These are phyloP conservation scores for Gephyroberyx darwinii DNA, from an alignment of 2,797 vertebrate species.

Conservation along the genomic window DNA sequence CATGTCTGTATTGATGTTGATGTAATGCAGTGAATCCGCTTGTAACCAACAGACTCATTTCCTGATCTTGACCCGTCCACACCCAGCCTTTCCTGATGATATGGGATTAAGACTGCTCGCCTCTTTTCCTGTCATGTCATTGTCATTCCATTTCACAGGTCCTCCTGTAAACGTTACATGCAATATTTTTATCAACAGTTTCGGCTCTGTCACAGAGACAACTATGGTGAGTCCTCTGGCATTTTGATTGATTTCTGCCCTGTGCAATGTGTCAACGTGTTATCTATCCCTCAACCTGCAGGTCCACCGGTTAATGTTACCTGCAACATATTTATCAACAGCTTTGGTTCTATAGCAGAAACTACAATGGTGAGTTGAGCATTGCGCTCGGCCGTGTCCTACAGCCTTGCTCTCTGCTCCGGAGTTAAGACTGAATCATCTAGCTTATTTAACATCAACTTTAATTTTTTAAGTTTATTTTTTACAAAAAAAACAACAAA, in stretches of 20 bases:
- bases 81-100: constrained; percentile 40
- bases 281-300: constrained; percentile 95
- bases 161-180: constrained; percentile 97
- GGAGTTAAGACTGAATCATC: constrained; percentile 49
- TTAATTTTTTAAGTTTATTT: neutral
- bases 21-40: constrained; percentile 33
- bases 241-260: constrained; percentile 79
- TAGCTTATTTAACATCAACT: constrained; percentile 31
- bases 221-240: constrained; percentile 93
- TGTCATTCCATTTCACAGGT: constrained; percentile 94
- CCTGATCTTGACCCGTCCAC: constrained; percentile 18
- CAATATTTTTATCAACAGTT: constrained; percentile 99
- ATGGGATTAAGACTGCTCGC: constrained; percentile 43
- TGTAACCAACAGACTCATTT: constrained; percentile 20
- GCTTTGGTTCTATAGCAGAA: constrained; percentile 99
- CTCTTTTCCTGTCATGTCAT: constrained; percentile 71
- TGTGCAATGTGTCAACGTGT: constrained; percentile 89
- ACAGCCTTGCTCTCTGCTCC: constrained; percentile 49
- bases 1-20: constrained; percentile 43
- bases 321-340: constrained; percentile 99
- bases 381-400: constrained; percentile 78
- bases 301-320: constrained; percentile 99
- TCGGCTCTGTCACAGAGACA: constrained; percentile 96
- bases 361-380: constrained; percentile 97
- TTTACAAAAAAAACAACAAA: constrained; percentile 4